These are phyloP conservation scores for Escarpia spicata DNA, from an alignment of 2,888 invertebrate genomes.

Conservation along the genomic window DNA sequence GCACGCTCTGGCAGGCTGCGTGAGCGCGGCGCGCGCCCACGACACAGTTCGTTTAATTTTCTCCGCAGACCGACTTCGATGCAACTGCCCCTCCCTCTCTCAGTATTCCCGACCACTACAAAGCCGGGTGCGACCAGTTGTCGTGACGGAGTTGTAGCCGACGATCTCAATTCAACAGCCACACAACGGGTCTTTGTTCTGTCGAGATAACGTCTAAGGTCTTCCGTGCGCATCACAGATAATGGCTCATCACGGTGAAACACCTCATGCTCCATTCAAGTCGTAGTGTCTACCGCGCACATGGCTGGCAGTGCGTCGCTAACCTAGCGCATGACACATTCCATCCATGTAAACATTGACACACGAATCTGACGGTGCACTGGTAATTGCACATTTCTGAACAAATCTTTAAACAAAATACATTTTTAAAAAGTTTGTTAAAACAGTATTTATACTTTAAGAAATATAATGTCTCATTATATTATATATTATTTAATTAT, in stretches of 20 bases:
- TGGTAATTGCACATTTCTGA: neutral
- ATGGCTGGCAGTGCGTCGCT: neutral
- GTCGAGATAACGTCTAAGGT: neutral
- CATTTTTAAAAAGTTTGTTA: neutral
- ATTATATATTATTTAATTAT: too few relatives aligned
- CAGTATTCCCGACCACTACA: neutral
- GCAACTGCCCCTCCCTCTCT: neutral
- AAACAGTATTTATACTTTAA: neutral
- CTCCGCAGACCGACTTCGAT: neutral
- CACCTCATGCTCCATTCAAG: neutral
- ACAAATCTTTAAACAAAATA: neutral
- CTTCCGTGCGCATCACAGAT: neutral
- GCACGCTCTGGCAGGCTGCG: neutral
- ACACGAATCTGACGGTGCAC: neutral
- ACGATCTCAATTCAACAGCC: neutral
- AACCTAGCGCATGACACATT: neutral
- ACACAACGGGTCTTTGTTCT: neutral
- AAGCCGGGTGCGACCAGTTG: neutral
- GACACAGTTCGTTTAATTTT: neutral
- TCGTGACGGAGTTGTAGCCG: conserved; percentile 13
- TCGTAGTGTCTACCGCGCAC: neutral
- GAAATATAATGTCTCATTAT: too few relatives aligned
- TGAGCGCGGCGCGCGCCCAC: neutral
- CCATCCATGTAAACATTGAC: neutral
- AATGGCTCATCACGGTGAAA: neutral